phyloP scores from a whole-genome alignment of 2,888 invertebrate genomes.

The Stenodema calcarata region DNA sequence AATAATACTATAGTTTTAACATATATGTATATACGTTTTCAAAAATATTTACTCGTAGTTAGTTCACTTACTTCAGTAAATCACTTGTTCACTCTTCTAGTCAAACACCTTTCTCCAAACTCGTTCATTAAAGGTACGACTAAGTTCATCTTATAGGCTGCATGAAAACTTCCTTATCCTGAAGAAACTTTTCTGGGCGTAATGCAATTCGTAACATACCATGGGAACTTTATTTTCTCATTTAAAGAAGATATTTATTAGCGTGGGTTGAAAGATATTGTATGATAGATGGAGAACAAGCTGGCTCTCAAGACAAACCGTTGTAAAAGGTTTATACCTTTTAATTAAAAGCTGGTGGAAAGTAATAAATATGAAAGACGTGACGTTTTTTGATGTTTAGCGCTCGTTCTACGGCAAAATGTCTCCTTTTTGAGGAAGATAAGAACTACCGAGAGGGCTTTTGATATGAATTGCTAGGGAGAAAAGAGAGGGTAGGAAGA shows the following conservation, averaged over 20 bases:
- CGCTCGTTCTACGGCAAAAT: not conserved
- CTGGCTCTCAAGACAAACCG: not conserved
- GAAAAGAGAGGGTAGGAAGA: not conserved
- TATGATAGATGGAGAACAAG: not conserved
- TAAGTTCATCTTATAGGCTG: no score
- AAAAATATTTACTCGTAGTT: no score
- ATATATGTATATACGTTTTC: no score
- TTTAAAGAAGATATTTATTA: not conserved
- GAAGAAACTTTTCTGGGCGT: no score
- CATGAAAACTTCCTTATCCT: no score
- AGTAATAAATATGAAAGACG: slow-evolving; percentile 12
- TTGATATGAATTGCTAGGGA: not conserved
- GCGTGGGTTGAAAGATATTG: not conserved
- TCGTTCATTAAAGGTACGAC: no score
- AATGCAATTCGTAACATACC: no score
- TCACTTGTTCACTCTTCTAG: no score
- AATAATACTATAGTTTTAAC: no score
- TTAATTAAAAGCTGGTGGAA: not conserved
- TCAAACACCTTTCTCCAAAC: no score
- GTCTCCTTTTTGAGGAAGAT: not conserved
- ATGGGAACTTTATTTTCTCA: not conserved
- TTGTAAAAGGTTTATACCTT: not conserved
- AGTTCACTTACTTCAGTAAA: no score
- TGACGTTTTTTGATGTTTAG: not conserved
- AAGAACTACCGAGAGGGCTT: not conserved